phyloP scores from a whole-genome alignment of 2,888 invertebrate genomes.

The Hirtodrosophila histrioides region DNA sequence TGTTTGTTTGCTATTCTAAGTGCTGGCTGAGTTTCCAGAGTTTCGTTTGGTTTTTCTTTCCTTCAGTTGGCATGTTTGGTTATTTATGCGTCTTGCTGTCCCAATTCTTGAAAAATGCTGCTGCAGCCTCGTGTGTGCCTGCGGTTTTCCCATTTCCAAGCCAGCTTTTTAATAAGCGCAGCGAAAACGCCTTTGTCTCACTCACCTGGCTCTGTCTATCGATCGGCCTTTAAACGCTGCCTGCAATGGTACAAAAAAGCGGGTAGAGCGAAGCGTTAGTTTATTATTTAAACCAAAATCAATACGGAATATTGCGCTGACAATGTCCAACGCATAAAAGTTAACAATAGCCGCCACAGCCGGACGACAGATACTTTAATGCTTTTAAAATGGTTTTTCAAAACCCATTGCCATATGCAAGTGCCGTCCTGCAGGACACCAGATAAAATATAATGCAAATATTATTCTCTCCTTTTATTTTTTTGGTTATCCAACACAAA shows the following conservation, averaged over 20 bases:
- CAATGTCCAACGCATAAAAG: slow-evolving; percentile 51
- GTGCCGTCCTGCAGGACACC: slow-evolving; percentile 43
- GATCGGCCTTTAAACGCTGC: slow-evolving; percentile 44
- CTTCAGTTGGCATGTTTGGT: slow-evolving; percentile 67
- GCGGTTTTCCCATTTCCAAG: slow-evolving; percentile 53
- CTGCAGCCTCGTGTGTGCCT: slow-evolving; percentile 34
- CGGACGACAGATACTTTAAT: slow-evolving; percentile 39
- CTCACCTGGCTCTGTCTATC: slow-evolving; percentile 53
- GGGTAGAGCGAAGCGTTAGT: slow-evolving; percentile 22
- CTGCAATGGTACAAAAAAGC: slow-evolving; percentile 34
- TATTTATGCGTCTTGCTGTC: slow-evolving; percentile 79
- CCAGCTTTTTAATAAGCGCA: slow-evolving; percentile 67
- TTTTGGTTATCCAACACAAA: slow-evolving; percentile 39
- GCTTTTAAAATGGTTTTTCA: slow-evolving; percentile 64
- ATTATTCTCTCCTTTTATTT: slow-evolving; percentile 45
- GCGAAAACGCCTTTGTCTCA: slow-evolving; percentile 9
- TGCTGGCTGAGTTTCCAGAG: slow-evolving; percentile 60
- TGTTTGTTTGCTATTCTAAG: slow-evolving; percentile 76
- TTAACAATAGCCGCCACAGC: slow-evolving; percentile 38
- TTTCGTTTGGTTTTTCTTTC: slow-evolving; percentile 24
- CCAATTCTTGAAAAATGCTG: slow-evolving; percentile 71
- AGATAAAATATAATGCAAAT: slow-evolving; percentile 67
- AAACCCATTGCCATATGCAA: slow-evolving; percentile 34
- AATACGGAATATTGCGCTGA: slow-evolving; percentile 61
- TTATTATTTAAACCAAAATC: slow-evolving; percentile 62